Percentiles rank a stretch among this genome's conserved stretches.
Conservation (phyloP, 2,888 invertebrate species). For the Polyploca ridens region DNA sequence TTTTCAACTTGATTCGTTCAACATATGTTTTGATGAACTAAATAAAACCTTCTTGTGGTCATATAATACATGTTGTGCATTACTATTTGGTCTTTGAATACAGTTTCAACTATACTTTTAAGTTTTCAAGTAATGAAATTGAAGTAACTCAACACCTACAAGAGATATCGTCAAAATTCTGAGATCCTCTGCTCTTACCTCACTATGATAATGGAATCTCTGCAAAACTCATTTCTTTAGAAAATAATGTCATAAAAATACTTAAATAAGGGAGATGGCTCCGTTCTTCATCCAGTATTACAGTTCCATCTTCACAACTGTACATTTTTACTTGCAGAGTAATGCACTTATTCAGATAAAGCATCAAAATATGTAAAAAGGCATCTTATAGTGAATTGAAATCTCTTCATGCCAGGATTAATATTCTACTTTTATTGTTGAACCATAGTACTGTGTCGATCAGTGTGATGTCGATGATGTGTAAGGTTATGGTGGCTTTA, state of each 20-base stretch:
- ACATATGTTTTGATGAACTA: too few species aligned
- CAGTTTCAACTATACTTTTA: not conserved
- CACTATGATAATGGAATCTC: slow-evolving; percentile 24
- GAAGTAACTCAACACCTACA: not conserved
- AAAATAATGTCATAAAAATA: slow-evolving; percentile 73
- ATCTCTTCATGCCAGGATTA: too few species aligned
- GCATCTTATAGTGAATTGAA: too few species aligned
- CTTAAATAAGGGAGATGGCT: slow-evolving; percentile 72
- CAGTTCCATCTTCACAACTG: slow-evolving; percentile 69
- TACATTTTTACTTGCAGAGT: slow-evolving; percentile 60
- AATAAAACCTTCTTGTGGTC: too few species aligned
- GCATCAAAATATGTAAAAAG: too few species aligned
- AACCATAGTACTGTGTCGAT: too few species aligned
- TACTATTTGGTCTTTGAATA: too few species aligned
- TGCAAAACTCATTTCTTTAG: slow-evolving; percentile 62
- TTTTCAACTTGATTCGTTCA: too few species aligned
- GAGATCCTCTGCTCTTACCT: slow-evolving; percentile 44
- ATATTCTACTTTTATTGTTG: too few species aligned
- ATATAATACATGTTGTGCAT: too few species aligned
- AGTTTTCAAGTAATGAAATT: not conserved
- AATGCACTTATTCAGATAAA: slow-evolving; percentile 30
- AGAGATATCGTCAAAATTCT: slow-evolving; percentile 31
- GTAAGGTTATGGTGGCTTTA: too few species aligned
- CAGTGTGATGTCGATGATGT: too few species aligned
- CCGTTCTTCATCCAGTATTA: slow-evolving; percentile 64